Evolutionary conservation across 1,140 invertebrate genomes (phyloP), one percentile per base, ranked within the genome.

Genomic region (Monomorium pharaonis): DNA sequence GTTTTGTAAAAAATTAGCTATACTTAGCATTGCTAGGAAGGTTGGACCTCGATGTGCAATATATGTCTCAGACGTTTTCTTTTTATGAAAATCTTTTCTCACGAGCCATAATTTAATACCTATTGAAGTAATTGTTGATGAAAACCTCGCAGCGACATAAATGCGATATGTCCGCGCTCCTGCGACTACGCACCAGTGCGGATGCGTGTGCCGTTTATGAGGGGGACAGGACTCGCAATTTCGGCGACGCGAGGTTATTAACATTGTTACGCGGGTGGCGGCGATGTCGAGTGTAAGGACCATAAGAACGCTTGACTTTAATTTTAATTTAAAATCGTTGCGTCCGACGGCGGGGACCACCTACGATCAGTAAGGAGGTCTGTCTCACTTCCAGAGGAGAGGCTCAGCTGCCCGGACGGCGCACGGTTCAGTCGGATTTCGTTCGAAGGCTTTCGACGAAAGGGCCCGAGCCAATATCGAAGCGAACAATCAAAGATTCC

Each of bases 301-400:
- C 90, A 86, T 93, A 93, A 94, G 93, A 92, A 89, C 77, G 85
- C 92, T 89, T 91, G 91, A 92, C 89, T 94, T 94, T 94, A 95
- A 94, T 94, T 94, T 94, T 94, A 94, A 94, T 95, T 95, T 95
- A 93, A 94, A 94, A 94, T 94, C 90, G 88, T 92, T 92, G 91
- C 89, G 83, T 88, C 90, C 91, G 88, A 92, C 88, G 86, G 86
- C 74, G 65, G 88, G 88, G 94, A 95, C 94, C 94, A 95, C 94
- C 94, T 94, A 94, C 93, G 92, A 93, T 89, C 90, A 86, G 84
- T 81, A 88, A 89, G 86, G 87, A 91, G 89, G 75, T 77, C 89
- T 83, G 88, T 89, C 90, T 91, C 90, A 76, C 87, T 88, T 86
- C 69, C 67, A 74, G 84, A 69, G 75, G 84, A 89, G 85, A 90